Conservation (phyloP, 2,888 invertebrate species). For the Subacronicta megacephala region DNA sequence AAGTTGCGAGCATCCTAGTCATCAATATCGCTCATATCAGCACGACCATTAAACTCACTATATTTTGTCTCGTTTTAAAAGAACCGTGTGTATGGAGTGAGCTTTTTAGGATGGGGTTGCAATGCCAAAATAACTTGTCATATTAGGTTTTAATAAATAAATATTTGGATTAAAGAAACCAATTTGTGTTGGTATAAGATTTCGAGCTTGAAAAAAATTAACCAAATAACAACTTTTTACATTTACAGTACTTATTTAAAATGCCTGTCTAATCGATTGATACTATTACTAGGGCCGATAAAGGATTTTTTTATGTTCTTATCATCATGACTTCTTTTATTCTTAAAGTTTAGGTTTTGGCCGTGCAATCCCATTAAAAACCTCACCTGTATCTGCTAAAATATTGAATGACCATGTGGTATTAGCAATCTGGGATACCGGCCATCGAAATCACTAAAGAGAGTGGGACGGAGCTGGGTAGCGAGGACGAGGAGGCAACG, state of each 20-base stretch:
- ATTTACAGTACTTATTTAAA: no score
- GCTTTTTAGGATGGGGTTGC: constrained; percentile 1
- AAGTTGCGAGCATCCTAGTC: constrained; percentile 60
- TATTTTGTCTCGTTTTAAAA: constrained; percentile 66
- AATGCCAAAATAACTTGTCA: not conserved
- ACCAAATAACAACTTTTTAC: no score
- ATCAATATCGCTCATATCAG: constrained; percentile 71
- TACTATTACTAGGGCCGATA: not conserved
- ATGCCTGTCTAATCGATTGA: no score
- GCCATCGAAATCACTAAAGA: constrained; percentile 95
- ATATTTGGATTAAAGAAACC: no score
- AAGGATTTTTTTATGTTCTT: not conserved
- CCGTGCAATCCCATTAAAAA: not conserved
- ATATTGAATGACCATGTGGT: constrained; percentile 86
- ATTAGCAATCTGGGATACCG: constrained; percentile 89
- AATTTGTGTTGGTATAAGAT: not conserved
- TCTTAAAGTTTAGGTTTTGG: not conserved
- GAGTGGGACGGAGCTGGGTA: constrained; percentile 91
- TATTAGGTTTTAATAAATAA: not conserved
- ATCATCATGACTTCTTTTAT: not conserved
- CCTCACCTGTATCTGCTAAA: constrained; percentile 69
- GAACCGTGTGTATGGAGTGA: constrained; percentile 54
- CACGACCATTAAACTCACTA: constrained; percentile 71
- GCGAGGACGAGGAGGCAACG: constrained; percentile 90
- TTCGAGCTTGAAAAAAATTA: no score